These are phyloP conservation scores for Auanema freiburgensis DNA, from an alignment of 2,888 invertebrate genomes.

Conservation along the genomic window DNA sequence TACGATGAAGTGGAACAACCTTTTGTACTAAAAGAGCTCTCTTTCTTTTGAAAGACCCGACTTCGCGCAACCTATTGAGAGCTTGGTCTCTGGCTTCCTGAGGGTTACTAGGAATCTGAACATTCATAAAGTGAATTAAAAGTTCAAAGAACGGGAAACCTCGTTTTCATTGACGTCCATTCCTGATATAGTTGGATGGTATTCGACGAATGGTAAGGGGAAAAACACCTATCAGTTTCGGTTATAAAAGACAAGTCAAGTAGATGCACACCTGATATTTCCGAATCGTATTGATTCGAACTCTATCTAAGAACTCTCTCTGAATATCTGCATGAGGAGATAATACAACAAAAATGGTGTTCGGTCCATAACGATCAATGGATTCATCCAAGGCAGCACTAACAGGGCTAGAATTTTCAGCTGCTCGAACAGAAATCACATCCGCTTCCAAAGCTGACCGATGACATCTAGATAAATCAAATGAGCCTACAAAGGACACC, in stretches of 20 bases:
- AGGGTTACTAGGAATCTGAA: conserved; percentile 15
- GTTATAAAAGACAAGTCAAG: neutral
- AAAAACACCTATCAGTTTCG: conserved; percentile 72
- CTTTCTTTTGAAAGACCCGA: conserved; percentile 42
- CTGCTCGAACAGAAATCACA: conserved; percentile 43
- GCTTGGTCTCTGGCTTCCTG: conserved; percentile 37
- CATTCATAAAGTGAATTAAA: conserved; percentile 1
- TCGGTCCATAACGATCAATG: conserved; percentile 59
- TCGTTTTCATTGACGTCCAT: conserved; percentile 49
- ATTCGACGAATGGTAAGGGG: conserved; percentile 87
- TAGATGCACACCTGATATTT: conserved; percentile 75
- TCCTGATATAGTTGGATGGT: conserved; percentile 73
- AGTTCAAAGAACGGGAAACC: conserved; percentile 18
- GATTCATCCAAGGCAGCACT: conserved; percentile 59
- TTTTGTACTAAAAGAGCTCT: conserved; percentile 47
- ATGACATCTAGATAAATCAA: conserved; percentile 41
- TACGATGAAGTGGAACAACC: conserved; percentile 15
- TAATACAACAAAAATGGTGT: conserved; percentile 55
- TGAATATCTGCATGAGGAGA: conserved; percentile 72
- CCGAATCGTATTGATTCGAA: conserved; percentile 89
- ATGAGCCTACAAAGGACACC: conserved; percentile 4
- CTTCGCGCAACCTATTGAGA: conserved; percentile 38
- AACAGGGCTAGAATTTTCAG: conserved; percentile 16
- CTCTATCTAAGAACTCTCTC: conserved; percentile 85
- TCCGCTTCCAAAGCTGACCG: conserved; percentile 52